Conservation (phyloP, 92 coral and sea anemone species). For the Epizoanthus ramosus region DNA sequence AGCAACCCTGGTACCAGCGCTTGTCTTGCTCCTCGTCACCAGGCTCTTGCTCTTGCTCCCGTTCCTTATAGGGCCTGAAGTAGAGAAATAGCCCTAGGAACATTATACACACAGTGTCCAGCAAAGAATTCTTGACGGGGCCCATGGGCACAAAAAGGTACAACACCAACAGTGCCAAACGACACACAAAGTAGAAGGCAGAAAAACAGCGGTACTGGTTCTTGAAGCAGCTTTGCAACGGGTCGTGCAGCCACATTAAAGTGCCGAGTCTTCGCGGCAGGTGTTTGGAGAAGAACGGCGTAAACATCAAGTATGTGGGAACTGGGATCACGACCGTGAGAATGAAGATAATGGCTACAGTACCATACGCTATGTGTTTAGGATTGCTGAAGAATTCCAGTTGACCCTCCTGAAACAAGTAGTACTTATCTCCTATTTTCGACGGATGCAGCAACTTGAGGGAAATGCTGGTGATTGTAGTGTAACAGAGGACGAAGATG, state of each 20-base stretch:
- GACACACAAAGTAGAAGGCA: conserved; percentile 58
- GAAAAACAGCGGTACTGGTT: conserved; percentile 50
- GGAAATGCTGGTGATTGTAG: conserved; percentile 73
- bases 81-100: conserved; percentile 31
- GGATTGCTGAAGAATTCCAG: not conserved
- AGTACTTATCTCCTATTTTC: conserved; percentile 32
- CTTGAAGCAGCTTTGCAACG: conserved; percentile 55
- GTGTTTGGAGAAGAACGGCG: conserved; percentile 47
- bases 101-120: conserved; percentile 5
- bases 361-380: not conserved
- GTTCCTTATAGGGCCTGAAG: conserved; percentile 46
- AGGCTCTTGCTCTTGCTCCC: not conserved
- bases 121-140: not conserved
- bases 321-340: conserved; percentile 49
- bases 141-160: not conserved
- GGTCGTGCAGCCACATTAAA: conserved; percentile 42
- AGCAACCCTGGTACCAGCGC: not conserved
- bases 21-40: conserved; percentile 23
- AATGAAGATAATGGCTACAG: conserved; percentile 41
- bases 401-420: too few relatives aligned
- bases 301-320: conserved; percentile 48
- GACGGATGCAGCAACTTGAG: conserved; percentile 70
- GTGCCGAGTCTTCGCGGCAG: conserved; percentile 27
- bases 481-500: conserved; percentile 85
- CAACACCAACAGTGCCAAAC: conserved; percentile 8